phyloP scores from a whole-genome alignment of 2,113 vertebrate genomes.

The Apteryx mantelli region DNA sequence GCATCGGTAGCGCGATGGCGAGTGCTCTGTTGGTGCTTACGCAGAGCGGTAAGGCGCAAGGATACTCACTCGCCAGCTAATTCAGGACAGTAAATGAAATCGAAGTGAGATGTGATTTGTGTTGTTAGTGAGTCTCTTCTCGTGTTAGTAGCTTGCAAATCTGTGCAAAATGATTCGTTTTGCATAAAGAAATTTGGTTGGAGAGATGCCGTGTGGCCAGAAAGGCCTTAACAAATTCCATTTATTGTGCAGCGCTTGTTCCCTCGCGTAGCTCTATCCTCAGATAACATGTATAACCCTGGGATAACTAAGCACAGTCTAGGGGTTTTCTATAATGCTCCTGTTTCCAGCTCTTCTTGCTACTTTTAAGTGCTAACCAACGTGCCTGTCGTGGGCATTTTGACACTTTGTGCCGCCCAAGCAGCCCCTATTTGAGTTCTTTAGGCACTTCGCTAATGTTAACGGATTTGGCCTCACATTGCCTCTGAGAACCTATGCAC shows the following conservation, averaged over 20 bases:
- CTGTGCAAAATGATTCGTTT: constrained; percentile 13
- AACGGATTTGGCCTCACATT: background rate
- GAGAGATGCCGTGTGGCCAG: background rate
- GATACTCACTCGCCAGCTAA: background rate
- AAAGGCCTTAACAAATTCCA: background rate
- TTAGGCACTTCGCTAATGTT: background rate
- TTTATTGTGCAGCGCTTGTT: background rate
- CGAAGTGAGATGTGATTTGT: background rate
- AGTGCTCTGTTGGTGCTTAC: background rate
- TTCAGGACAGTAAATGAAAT: constrained; percentile 5
- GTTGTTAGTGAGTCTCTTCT: constrained; percentile 10
- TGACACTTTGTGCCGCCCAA: background rate
- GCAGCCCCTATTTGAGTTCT: background rate
- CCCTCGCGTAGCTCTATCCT: background rate
- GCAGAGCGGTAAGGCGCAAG: background rate
- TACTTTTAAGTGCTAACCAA: background rate
- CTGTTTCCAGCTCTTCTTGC: background rate
- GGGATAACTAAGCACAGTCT: background rate
- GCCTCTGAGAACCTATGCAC: background rate
- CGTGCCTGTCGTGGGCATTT: background rate
- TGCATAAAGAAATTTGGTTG: background rate
- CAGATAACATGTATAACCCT: background rate
- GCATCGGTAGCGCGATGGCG: background rate
- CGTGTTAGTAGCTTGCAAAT: background rate
- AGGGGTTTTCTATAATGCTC: background rate